Evolutionary conservation across 2,888 invertebrate genomes (phyloP).

Genomic region (Taenaris catops): DNA sequence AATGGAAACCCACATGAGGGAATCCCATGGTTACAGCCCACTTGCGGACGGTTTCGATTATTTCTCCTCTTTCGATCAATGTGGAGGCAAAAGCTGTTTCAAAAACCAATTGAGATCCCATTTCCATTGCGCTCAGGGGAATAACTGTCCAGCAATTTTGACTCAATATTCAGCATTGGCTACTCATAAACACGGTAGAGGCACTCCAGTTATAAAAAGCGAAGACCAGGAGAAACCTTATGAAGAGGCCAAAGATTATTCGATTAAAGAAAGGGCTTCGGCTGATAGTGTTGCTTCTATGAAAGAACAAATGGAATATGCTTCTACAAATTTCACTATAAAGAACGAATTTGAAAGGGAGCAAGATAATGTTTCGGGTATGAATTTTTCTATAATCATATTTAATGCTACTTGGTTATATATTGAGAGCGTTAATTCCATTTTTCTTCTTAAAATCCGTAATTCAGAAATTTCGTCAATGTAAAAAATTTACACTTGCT

Average conservation of each 20-base stretch:
- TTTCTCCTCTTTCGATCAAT: constrained; percentile 80
- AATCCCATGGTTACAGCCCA: constrained; percentile 90
- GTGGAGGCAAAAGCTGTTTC: constrained; percentile 70
- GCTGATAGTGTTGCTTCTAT: constrained; percentile 59
- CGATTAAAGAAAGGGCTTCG: constrained; percentile 67
- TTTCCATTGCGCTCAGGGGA: constrained; percentile 72
- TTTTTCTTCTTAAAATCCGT: too few species aligned
- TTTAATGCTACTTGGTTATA: too few species aligned
- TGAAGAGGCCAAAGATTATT: constrained; percentile 75
- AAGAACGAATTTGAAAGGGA: constrained; percentile 73
- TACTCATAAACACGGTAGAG: constrained; percentile 72
- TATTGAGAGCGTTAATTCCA: too few species aligned
- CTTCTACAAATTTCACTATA: constrained; percentile 64
- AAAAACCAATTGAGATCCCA: constrained; percentile 69
- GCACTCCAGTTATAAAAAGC: constrained; percentile 62
- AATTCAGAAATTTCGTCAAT: too few species aligned
- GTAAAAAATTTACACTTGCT: too few species aligned
- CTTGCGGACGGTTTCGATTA: constrained; percentile 92
- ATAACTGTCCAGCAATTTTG: constrained; percentile 67
- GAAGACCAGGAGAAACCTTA: constrained; percentile 61
- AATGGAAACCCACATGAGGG: constrained; percentile 90
- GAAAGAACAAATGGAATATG: constrained; percentile 55
- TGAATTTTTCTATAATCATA: constrained; percentile 41
- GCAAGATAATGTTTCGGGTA: constrained; percentile 71
- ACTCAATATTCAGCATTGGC: constrained; percentile 71